Base-by-base conservation (phyloP, 2,113 vertebrate species). In the Marcusenius ussheri region DNA sequence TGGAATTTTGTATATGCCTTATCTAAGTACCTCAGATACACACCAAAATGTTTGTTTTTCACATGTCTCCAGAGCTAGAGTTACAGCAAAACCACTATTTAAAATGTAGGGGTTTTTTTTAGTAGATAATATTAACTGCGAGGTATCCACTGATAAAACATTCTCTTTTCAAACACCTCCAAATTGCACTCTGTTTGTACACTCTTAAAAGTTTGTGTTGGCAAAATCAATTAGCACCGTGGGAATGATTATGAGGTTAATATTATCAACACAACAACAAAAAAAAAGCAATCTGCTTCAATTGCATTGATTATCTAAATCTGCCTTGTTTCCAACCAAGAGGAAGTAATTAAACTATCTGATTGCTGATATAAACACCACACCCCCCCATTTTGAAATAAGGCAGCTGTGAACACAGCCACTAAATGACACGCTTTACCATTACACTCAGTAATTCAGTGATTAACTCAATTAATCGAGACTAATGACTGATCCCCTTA, bases 241-340 rank as follows among this genome's bases (percentile, higher is more conserved):
- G 58, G 56, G 70, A 62, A 83, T 70, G 77, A 80, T 90, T 62
- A 42, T 74, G 74, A 89, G 90, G 74, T 90, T 88, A 47, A 21
- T 70, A 83, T 91, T 90, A 88, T 93, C 91, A 92, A 89, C 88
- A 84, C 9, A 89, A 91, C 31, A 42, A 91, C 11, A 80, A 11
- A 19, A 80, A 74, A 90, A 47, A 93, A 92, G 91, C 89, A 89
- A 91, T 89, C 90, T 85, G 88, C 83, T 42, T 51, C 35, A 27
- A 70, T 27, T 10, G 74, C 90, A 90, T 80, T 83, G 87, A 91
- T 89, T 87, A 46, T 50, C 86, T 45, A 88, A 85, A 39, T 77
- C 47, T 62, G 88, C 39, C 87, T 80, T 80, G 74, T 80, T 80
- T 80, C 83, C 66, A 47, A 80, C 58, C 70, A n/a, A 77, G 50